Conservation (phyloP, 2,797 vertebrate species). For the Toxotes lorentzi region DNA sequence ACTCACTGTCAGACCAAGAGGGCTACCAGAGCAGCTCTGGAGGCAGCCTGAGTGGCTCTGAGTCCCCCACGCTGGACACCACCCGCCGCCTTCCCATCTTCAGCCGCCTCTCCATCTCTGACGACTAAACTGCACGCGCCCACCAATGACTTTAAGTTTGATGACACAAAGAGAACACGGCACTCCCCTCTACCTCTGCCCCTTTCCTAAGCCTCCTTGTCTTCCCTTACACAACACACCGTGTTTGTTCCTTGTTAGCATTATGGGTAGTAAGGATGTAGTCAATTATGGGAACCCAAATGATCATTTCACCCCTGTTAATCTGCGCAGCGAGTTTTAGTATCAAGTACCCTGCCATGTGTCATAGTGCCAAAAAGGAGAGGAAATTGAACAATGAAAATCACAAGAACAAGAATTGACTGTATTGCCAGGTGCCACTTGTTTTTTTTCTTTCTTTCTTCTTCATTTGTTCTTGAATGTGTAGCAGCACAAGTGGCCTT, state of each 20-base stretch:
- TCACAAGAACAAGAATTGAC: constrained; percentile 79
- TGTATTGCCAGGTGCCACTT: constrained; percentile 83
- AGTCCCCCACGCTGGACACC: constrained; percentile 95
- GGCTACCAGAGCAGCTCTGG: constrained; percentile 98
- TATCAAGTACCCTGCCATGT: constrained; percentile 74
- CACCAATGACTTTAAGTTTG: constrained; percentile 65
- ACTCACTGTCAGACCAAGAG: constrained; percentile 98
- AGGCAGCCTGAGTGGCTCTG: constrained; percentile 94
- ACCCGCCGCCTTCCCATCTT: constrained; percentile 98
- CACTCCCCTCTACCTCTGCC: constrained; percentile 81
- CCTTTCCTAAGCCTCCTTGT: constrained; percentile 37
- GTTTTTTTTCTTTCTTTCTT: constrained; percentile 48
- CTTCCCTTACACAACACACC: constrained; percentile 32
- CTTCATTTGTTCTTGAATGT: constrained; percentile 79
- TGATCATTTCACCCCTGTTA: constrained; percentile 68
- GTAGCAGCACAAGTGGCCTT: constrained; percentile 85
- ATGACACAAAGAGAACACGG: constrained; percentile 75
- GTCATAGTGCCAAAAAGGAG: constrained; percentile 86
- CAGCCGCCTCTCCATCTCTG: constrained; percentile 98
- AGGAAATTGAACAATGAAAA: constrained; percentile 82
- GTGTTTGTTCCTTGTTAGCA: constrained; percentile 55
- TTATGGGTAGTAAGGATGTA: constrained; percentile 74
- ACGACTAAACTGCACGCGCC: constrained; percentile 87
- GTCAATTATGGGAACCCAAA: constrained; percentile 83
- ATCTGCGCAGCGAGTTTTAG: constrained; percentile 63